Evolutionary conservation across 2,797 vertebrate species (phyloP), one percentile per base, ranked within the genome.

Genomic region (Typhlichthys eigenmanni): DNA sequence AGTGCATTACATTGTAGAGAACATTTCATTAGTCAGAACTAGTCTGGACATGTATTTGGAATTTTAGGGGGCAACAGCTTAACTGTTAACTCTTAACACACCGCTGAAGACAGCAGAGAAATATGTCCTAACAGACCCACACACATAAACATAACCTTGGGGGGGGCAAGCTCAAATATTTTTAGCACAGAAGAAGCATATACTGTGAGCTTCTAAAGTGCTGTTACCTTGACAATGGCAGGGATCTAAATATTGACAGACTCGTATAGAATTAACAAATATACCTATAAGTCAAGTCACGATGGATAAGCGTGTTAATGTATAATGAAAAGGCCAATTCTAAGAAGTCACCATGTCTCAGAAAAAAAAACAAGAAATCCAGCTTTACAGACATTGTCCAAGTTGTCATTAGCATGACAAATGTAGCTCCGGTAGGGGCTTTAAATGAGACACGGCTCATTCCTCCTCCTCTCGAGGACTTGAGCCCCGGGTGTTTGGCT

Each of bases 41-140:
- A 78, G 85, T 59, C 0, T 19, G 74, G 84, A 47, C 85, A 79
- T 69, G 77, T 84, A 73, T 81, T 0, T 73, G 84, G 87, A 89
- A 89, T 90, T 82, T 68, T 24, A 19, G 76, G 78, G 47, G 79
- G 80, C 69, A 54, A 72, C 69, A 73, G 57, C 47, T 73, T 34
- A 29, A 69, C 58, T 71, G 82, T 79, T 79, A 82, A 88, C 71
- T 67, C 72, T 29, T 29, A 82, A 85, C 79, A 81, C 85, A 29
- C 78, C 56, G 69, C 71, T 61, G 58, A 70, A 66, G 76, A 84
- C 85, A 81, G 86, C 82, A 85, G 45, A 81, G 62, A 51, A 47
- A 67, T 1, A 48, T 11, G 56, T n/a, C 6, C 16, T 34, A 2
- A 14, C 14, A 17, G 16, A 5, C 68, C 19, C 49, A 57, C 55